These are phyloP conservation scores for Neofelis nebulosa DNA, from an alignment of 2,113 vertebrate species.

Conservation along the genomic window DNA sequence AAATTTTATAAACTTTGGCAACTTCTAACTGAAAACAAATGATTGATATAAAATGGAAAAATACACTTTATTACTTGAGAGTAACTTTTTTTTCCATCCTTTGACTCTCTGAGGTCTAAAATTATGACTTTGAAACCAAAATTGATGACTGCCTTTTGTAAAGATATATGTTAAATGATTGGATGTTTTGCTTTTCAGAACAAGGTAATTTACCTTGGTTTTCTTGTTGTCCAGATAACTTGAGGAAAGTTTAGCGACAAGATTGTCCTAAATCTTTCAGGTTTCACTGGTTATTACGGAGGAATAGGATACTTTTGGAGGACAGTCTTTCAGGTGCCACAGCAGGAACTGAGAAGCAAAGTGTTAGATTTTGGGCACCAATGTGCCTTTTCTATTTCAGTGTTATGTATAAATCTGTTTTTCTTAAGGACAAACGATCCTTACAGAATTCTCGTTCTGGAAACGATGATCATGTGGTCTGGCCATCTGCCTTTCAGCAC, in stretches of 20 bases:
- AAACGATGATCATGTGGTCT: conserved; percentile 33
- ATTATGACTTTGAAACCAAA: conserved; percentile 18
- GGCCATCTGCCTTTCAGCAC: not conserved
- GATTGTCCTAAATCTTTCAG: not conserved
- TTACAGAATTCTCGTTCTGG: not conserved
- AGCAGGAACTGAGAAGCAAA: not conserved
- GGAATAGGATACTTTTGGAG: conserved; percentile 15
- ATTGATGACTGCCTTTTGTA: not conserved
- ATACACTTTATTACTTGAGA: conserved; percentile 44
- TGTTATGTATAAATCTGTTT: not conserved
- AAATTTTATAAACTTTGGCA: conserved; percentile 27
- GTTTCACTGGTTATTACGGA: not conserved
- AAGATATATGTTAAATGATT: not conserved
- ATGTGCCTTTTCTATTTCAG: conserved; percentile 27
- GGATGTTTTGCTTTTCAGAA: not conserved
- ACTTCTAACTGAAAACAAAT: conserved; percentile 46
- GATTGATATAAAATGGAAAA: conserved; percentile 53
- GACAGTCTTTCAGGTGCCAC: not conserved
- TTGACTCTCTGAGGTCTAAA: conserved; percentile 36
- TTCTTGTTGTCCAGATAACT: conserved; percentile 29
- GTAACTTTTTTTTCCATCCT: conserved; percentile 39
- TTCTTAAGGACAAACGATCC: conserved; percentile 12
- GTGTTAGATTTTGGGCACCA: not conserved
- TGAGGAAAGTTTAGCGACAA: not conserved
- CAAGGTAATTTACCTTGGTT: conserved; percentile 7